These are phyloP conservation scores for Scrobipalpa costella DNA, from an alignment of 2,888 invertebrate genomes.

Conservation along the genomic window DNA sequence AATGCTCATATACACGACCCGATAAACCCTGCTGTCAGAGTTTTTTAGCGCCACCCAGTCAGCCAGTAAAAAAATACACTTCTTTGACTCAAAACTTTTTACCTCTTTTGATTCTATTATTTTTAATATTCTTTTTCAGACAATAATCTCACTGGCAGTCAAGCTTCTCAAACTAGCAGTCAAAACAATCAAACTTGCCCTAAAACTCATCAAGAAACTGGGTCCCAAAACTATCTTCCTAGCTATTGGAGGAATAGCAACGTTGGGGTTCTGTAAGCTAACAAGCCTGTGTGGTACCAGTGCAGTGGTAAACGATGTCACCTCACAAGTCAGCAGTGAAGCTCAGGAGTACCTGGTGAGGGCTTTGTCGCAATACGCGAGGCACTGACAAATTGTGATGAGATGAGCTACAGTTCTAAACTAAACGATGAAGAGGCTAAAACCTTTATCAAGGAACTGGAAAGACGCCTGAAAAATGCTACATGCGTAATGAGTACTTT, in stretches of 20 bases:
- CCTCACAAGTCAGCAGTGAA: slow-evolving; percentile 56
- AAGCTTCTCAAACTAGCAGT: slow-evolving; percentile 35
- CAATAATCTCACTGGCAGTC: slow-evolving; percentile 42
- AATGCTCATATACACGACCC: too few relatives aligned
- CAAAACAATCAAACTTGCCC: slow-evolving; percentile 40
- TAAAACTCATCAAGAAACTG: slow-evolving; percentile 45
- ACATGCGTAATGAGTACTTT: too few relatives aligned
- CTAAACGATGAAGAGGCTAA: too few relatives aligned
- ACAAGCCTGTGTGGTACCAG: slow-evolving; percentile 42
- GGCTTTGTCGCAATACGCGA: slow-evolving; percentile 75
- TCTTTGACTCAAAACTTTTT: not conserved
- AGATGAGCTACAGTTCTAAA: not conserved
- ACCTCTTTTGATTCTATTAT: not conserved
- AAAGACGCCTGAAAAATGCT: too few relatives aligned
- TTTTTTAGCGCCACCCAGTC: too few relatives aligned
- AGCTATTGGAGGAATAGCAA: slow-evolving; percentile 40
- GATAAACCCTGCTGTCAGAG: too few relatives aligned
- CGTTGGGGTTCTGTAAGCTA: slow-evolving; percentile 49
- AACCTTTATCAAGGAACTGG: too few relatives aligned
- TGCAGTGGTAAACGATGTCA: slow-evolving; percentile 9
- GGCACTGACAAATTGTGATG: slow-evolving; percentile 28
- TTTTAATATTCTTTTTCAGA: slow-evolving; percentile 34
- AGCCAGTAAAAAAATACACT: too few relatives aligned
- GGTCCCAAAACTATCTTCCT: slow-evolving; percentile 44
- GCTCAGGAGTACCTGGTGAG: slow-evolving; percentile 73